A percentile compares a stretch with the other conserved stretches of the same genome.
phyloP scores from a whole-genome alignment of 1,140 invertebrate genomes.

The Ceratoteleas bidentatus region DNA sequence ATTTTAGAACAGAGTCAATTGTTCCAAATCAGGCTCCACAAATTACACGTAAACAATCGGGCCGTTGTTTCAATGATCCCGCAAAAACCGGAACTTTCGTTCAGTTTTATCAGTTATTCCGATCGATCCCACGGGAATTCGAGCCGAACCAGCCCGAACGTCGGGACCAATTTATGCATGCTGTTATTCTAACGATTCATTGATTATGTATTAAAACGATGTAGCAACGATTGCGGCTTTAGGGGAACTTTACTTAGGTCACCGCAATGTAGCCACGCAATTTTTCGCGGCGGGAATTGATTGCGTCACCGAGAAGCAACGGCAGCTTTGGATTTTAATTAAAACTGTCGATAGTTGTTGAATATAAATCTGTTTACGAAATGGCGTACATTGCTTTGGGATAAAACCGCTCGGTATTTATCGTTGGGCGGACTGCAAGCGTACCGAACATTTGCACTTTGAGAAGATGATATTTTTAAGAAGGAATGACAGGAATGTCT shows the following conservation, averaged over 20 bases:
- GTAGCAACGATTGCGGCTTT: slow-evolving; percentile 5
- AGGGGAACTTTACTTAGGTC: background rate
- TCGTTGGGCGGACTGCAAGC: too few relatives aligned
- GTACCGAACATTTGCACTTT: too few relatives aligned
- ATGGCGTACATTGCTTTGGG: too few relatives aligned
- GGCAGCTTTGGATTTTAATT: too few relatives aligned
- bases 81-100: background rate
- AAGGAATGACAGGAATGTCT: too few relatives aligned
- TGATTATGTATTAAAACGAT: slow-evolving; percentile 3
- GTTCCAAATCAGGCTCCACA: slow-evolving; percentile 22
- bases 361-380: too few relatives aligned
- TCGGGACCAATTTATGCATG: slow-evolving; percentile 9
- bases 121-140: background rate
- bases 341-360: too few relatives aligned
- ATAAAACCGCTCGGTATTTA: too few relatives aligned
- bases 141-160: background rate
- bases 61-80: background rate
- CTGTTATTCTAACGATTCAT: slow-evolving; percentile 7
- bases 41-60: slow-evolving; percentile 21
- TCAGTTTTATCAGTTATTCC: slow-evolving; percentile 3
- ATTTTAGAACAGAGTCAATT: slow-evolving; percentile 17
- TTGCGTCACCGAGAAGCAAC: background rate
- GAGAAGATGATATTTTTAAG: too few relatives aligned
- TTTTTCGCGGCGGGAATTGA: background rate
- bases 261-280: background rate